Evolutionary conservation across 2,797 vertebrate species (phyloP).

Genomic region (Epinephelus coioides): DNA sequence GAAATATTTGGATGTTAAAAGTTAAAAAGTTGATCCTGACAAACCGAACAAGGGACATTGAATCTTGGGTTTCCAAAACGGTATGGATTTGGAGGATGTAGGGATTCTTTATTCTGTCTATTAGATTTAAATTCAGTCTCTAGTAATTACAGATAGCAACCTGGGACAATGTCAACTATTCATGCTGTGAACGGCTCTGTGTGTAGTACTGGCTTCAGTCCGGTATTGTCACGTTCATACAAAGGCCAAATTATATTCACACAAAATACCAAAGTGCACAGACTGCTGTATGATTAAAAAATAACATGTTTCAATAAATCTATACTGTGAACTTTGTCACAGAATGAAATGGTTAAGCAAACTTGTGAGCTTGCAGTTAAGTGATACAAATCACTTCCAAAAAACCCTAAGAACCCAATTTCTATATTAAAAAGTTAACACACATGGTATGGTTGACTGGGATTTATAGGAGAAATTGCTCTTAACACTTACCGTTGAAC

Average conservation of each 20-base stretch:
- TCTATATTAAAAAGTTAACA: neutral
- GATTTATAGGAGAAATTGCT: slow-evolving; percentile 18
- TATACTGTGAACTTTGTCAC: slow-evolving; percentile 42
- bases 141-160: slow-evolving; percentile 72
- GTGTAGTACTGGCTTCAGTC: slow-evolving; percentile 78
- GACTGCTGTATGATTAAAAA: slow-evolving; percentile 44
- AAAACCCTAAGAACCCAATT: slow-evolving; percentile 10
- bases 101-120: slow-evolving; percentile 63
- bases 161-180: slow-evolving; percentile 80
- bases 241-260: slow-evolving; percentile 77
- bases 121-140: slow-evolving; percentile 66
- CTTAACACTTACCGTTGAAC: slow-evolving; percentile 78
- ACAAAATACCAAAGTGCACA: slow-evolving; percentile 64
- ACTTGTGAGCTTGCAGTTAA: slow-evolving; percentile 35
- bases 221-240: slow-evolving; percentile 87
- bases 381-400: slow-evolving; percentile 11
- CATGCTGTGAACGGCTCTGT: slow-evolving; percentile 64
- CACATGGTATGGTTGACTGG: neutral
- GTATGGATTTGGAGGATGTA: slow-evolving; percentile 69
- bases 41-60: slow-evolving; percentile 60
- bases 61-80: slow-evolving; percentile 64
- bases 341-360: slow-evolving; percentile 37
- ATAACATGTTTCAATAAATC: slow-evolving; percentile 49
- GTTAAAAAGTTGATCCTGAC: slow-evolving; percentile 65
- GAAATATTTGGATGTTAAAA: slow-evolving; percentile 56